These are phyloP conservation scores for Lordiphosa clarofinis DNA, from an alignment of 1,140 invertebrate species.

Conservation along the genomic window DNA sequence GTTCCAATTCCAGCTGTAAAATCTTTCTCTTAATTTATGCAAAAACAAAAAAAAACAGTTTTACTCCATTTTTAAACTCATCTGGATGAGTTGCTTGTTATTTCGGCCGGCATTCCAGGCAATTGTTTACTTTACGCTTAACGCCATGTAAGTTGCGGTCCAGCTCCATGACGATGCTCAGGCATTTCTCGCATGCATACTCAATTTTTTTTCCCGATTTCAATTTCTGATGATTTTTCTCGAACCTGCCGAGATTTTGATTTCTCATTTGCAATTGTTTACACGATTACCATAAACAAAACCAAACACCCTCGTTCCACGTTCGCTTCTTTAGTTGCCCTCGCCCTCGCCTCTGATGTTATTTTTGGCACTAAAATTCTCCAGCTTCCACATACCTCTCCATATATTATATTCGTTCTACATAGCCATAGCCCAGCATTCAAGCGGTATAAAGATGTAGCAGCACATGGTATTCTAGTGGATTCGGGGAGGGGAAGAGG, in stretches of 20 bases:
- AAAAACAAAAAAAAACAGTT: conserved; percentile 2
- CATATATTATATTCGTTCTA: conserved; percentile 40
- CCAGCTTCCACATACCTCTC: conserved; percentile 40
- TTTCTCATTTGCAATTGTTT: conserved; percentile 71
- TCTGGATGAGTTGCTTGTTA: conserved; percentile 14
- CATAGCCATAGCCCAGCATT: conserved; percentile 29
- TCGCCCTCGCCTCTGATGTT: conserved; percentile 36
- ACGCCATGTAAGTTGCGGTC: conserved; percentile 38
- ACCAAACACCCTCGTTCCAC: conserved; percentile 10
- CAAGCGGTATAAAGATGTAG: conserved; percentile 25
- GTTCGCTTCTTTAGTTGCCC: conserved; percentile 16
- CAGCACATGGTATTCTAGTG: conserved; percentile 7
- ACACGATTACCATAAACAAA: conserved; percentile 65
- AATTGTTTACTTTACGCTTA: conserved; percentile 49
- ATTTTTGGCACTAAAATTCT: conserved; percentile 68
- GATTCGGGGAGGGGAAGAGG: neutral
- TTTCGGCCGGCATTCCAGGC: conserved; percentile 28
- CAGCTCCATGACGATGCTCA: conserved; percentile 13
- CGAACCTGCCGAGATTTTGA: conserved; percentile 42
- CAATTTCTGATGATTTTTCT: conserved; percentile 48
- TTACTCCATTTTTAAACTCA: neutral
- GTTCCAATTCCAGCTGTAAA: conserved; percentile 44
- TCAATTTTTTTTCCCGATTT: conserved; percentile 7
- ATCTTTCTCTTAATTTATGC: conserved; percentile 38
- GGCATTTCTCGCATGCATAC: conserved; percentile 22